These are phyloP conservation scores for Alcis repandata DNA, from an alignment of 2,888 invertebrate genomes.

Conservation along the genomic window DNA sequence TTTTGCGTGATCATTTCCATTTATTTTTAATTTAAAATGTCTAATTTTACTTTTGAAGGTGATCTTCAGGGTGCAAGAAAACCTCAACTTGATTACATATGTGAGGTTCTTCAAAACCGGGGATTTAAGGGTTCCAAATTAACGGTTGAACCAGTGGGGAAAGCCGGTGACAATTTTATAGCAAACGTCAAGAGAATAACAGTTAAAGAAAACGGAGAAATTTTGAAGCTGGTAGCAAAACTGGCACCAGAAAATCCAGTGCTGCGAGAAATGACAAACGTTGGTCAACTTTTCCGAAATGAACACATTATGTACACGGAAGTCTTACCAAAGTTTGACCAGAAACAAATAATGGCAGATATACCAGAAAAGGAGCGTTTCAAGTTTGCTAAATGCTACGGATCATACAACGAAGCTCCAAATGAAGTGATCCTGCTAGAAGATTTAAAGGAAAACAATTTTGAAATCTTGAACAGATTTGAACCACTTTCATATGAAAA, in stretches of 20 bases:
- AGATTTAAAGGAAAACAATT: constrained; percentile 58
- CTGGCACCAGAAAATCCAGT: constrained; percentile 55
- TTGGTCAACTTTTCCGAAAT: constrained; percentile 53
- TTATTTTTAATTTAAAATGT: no score
- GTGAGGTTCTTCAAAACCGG: constrained; percentile 53
- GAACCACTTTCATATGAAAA: constrained; percentile 53
- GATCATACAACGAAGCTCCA: constrained; percentile 27
- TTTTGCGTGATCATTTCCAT: no score
- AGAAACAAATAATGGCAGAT: constrained; percentile 56
- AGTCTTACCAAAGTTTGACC: constrained; percentile 50
- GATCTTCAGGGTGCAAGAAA: constrained; percentile 49
- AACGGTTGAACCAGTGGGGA: constrained; percentile 52
- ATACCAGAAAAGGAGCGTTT: constrained; percentile 55
- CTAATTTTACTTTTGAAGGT: constrained; percentile 60
- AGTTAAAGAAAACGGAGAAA: constrained; percentile 44
- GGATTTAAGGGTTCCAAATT: constrained; percentile 54
- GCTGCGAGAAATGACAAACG: constrained; percentile 45
- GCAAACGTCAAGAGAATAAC: constrained; percentile 48
- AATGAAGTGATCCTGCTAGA: constrained; percentile 53
- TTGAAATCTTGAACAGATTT: constrained; percentile 59
- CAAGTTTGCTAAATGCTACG: constrained; percentile 40
- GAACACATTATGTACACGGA: constrained; percentile 60
- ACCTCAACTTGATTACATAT: constrained; percentile 56
- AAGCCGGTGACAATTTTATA: constrained; percentile 53
- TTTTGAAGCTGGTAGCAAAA: constrained; percentile 63